Conservation (phyloP, 1,140 invertebrate genomes). For the Tetranychus urticae region DNA sequence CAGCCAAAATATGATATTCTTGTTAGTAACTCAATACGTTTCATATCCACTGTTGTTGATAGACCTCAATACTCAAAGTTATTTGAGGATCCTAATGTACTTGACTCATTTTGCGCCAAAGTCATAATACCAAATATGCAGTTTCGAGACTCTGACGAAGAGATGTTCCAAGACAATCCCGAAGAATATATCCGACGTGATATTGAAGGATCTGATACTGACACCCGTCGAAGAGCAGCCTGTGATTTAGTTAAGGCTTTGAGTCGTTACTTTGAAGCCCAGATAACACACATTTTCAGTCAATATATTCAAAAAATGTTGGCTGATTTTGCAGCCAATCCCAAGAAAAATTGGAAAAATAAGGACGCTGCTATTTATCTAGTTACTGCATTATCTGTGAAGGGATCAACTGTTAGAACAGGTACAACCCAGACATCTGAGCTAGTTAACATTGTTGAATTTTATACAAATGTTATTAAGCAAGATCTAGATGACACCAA, state of each 20-base stretch:
- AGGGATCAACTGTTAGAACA: slow-evolving; percentile 61
- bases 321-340: slow-evolving; percentile 50
- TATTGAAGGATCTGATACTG: slow-evolving; percentile 94
- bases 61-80: slow-evolving; percentile 58
- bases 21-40: slow-evolving; percentile 83
- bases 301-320: slow-evolving; percentile 41
- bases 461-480: slow-evolving; percentile 56
- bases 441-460: slow-evolving; percentile 65
- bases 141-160: slow-evolving; percentile 78
- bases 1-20: slow-evolving; percentile 75
- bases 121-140: slow-evolving; percentile 95
- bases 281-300: slow-evolving; percentile 77
- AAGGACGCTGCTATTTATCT: slow-evolving; percentile 91
- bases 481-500: slow-evolving; percentile 40
- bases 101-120: slow-evolving; percentile 84
- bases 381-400: slow-evolving; percentile 72
- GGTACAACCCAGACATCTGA: slow-evolving; percentile 73
- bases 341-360: slow-evolving; percentile 54
- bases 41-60: slow-evolving; percentile 78
- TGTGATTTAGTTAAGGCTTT: slow-evolving; percentile 84
- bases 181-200: slow-evolving; percentile 92
- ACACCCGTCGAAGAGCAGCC: slow-evolving; percentile 75
- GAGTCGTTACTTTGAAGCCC: slow-evolving; percentile 61
- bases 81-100: slow-evolving; percentile 61
- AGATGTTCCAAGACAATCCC: slow-evolving; percentile 88